These are phyloP conservation scores for Oncorhynchus mykiss DNA, from an alignment of 2,113 vertebrate genomes.

Conservation along the genomic window DNA sequence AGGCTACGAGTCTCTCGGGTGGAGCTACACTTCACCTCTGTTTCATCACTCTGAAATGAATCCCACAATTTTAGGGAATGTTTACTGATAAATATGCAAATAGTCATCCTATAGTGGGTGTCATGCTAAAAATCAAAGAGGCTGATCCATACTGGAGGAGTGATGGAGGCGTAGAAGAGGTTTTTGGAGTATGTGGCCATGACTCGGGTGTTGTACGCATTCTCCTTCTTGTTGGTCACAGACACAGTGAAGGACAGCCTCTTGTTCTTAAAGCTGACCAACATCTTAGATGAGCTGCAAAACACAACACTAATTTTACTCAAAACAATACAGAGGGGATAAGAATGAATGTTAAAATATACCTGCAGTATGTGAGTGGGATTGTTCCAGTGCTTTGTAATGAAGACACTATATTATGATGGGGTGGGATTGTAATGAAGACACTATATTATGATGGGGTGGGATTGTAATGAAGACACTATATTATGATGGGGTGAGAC, in stretches of 20 bases:
- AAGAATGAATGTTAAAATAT: background rate
- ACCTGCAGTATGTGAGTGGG: background rate
- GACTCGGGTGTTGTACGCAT: slow-evolving; percentile 81
- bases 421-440: too few relatives aligned
- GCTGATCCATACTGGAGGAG: slow-evolving; percentile 65
- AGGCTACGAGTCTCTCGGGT: slow-evolving; percentile 64
- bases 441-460: too few relatives aligned
- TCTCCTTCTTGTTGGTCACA: slow-evolving; percentile 79
- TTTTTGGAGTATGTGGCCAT: slow-evolving; percentile 78
- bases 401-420: too few relatives aligned
- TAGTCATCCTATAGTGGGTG: too few relatives aligned
- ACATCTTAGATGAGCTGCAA: slow-evolving; percentile 69
- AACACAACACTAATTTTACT: slow-evolving; percentile 7
- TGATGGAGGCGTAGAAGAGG: slow-evolving; percentile 78
- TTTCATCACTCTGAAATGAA: slow-evolving; percentile 72
- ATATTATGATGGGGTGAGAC: too few relatives aligned
- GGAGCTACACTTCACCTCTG: slow-evolving; percentile 78
- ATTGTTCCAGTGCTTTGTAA: background rate
- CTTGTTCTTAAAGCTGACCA: slow-evolving; percentile 79
- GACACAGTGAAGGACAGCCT: slow-evolving; percentile 73
- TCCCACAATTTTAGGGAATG: background rate
- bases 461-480: too few relatives aligned
- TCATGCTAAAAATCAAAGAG: background rate
- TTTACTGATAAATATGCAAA: too few relatives aligned
- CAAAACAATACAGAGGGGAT: background rate